Conservation (phyloP, 2,113 vertebrate genomes). For the Clarias batrachus region DNA sequence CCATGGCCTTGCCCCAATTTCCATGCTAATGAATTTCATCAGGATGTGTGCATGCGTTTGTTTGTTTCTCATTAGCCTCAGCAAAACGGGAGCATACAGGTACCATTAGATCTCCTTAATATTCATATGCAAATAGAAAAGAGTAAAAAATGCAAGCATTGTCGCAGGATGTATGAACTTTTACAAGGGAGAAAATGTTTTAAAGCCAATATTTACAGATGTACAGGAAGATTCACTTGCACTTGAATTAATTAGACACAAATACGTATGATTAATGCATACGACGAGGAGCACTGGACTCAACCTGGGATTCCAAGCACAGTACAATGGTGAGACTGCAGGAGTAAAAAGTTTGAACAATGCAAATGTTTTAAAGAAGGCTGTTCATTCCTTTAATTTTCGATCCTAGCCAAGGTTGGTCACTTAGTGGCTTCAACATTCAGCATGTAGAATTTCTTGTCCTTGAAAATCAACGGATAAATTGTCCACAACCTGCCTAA, state of each 20-base stretch:
- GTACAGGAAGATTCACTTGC: neutral
- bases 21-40: slow-evolving; percentile 70
- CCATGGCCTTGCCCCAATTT: slow-evolving; percentile 66
- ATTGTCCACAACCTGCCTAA: too few relatives aligned
- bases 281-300: too few relatives aligned
- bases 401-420: too few relatives aligned
- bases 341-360: too few relatives aligned
- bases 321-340: too few relatives aligned
- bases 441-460: too few relatives aligned
- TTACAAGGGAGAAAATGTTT: neutral
- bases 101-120: neutral
- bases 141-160: neutral
- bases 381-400: too few relatives aligned
- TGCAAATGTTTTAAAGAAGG: too few relatives aligned
- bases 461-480: too few relatives aligned
- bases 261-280: neutral
- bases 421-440: too few relatives aligned
- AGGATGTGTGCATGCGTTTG: slow-evolving; percentile 61
- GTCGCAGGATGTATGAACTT: neutral
- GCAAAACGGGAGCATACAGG: neutral
- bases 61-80: slow-evolving; percentile 66
- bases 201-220: neutral
- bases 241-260: neutral
- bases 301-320: too few relatives aligned
- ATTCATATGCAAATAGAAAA: neutral